phyloP scores from a whole-genome alignment of 2,113 vertebrate species.

The Morone chrysops region DNA sequence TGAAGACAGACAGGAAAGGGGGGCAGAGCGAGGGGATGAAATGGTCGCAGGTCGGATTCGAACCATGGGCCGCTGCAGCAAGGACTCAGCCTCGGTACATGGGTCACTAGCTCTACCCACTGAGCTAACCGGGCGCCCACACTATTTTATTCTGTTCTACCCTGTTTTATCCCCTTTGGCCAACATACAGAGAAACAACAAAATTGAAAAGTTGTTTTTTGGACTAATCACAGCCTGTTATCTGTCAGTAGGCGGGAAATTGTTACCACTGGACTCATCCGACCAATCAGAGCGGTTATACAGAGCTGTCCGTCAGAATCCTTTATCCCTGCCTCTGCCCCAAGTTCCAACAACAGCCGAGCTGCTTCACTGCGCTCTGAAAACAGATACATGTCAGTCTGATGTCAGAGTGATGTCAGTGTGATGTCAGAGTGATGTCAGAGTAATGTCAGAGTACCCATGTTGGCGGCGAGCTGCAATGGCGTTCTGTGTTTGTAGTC shows the following conservation, averaged over 20 bases:
- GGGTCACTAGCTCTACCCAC: no score
- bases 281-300: constrained; percentile 79
- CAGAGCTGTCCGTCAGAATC: constrained; percentile 81
- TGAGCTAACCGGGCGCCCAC: no score
- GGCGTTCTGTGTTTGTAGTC: constrained; percentile 80
- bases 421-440: neutral
- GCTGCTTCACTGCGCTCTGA: constrained; percentile 78
- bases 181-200: neutral
- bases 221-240: constrained; percentile 1
- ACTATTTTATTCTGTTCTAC: neutral
- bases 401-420: neutral
- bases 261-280: constrained; percentile 78
- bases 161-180: neutral
- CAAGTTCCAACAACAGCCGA: constrained; percentile 70
- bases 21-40: no score
- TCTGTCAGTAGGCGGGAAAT: neutral
- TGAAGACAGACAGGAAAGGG: no score
- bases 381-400: constrained; percentile 23
- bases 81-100: no score
- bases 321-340: constrained; percentile 73
- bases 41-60: no score
- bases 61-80: no score
- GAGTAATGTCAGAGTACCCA: constrained; percentile 58
- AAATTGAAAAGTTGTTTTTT: neutral
- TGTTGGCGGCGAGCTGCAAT: constrained; percentile 78